Percentiles rank a stretch among this genome's conserved stretches.
Evolutionary conservation across 2,113 vertebrate genomes (phyloP).

Genomic region (Caranx melampygus): DNA sequence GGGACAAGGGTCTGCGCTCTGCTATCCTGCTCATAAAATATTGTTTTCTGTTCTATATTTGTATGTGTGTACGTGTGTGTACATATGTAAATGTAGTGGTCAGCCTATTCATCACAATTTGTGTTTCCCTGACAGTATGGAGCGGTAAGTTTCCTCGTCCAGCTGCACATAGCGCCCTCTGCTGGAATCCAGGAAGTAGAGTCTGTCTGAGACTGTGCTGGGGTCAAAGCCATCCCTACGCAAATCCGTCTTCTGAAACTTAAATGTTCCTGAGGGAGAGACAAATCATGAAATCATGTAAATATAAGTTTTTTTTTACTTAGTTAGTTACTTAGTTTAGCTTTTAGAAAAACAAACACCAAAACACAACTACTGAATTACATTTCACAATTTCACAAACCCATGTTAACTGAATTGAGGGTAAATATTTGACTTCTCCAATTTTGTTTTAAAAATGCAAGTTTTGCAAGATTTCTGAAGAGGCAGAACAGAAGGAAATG

Average conservation of each 20-base stretch:
- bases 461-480: too few relatives aligned
- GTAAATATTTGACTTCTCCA: too few relatives aligned
- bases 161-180: constrained; percentile 87
- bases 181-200: constrained; percentile 92
- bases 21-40: constrained; percentile 75
- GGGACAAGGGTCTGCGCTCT: constrained; percentile 37
- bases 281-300: constrained; percentile 9
- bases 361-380: not conserved
- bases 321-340: too few relatives aligned
- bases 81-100: constrained; percentile 36
- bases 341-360: not conserved
- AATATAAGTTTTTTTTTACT: not conserved
- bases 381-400: too few relatives aligned
- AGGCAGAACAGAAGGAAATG: too few relatives aligned
- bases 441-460: too few relatives aligned
- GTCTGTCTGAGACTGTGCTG: constrained; percentile 84
- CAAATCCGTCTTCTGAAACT: constrained; percentile 95
- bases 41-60: constrained; percentile 31
- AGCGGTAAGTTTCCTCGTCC: constrained; percentile 83
- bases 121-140: constrained; percentile 89
- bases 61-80: constrained; percentile 20
- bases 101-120: constrained; percentile 88
- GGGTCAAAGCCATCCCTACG: constrained; percentile 92
- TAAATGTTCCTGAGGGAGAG: constrained; percentile 90
- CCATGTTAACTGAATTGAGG: too few relatives aligned